phyloP scores from a whole-genome alignment of 2,888 invertebrate species.

The Drosophila meridiana region DNA sequence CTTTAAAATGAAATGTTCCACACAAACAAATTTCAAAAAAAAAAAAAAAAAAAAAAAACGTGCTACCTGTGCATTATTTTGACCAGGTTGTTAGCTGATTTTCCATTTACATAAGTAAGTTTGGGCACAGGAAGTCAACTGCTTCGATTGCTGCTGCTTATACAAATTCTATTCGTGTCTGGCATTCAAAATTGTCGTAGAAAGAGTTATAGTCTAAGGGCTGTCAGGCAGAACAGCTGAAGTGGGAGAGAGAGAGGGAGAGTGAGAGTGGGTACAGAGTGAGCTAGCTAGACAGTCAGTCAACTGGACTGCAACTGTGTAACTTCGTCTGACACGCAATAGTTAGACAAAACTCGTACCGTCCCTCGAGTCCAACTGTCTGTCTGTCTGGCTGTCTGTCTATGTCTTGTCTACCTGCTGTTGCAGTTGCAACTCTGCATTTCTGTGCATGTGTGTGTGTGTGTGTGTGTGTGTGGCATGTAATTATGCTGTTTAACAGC shows the following conservation, averaged over 20 bases:
- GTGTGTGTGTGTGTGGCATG: conserved; percentile 53
- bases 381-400: background rate
- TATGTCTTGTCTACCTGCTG: conserved; percentile 51
- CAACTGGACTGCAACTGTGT: conserved; percentile 52
- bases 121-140: conserved; percentile 60
- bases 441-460: conserved; percentile 6
- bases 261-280: background rate
- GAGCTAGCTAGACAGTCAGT: conserved; percentile 28
- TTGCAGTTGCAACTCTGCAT: conserved; percentile 22
- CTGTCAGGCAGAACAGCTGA: conserved; percentile 47
- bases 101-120: conserved; percentile 41
- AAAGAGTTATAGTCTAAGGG: conserved; percentile 37
- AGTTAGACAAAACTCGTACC: conserved; percentile 56
- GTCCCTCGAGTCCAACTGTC: conserved; percentile 25
- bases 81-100: conserved; percentile 15
- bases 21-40: no score
- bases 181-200: conserved; percentile 63
- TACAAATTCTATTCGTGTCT: conserved; percentile 59
- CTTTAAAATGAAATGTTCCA: background rate
- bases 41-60: conserved; percentile 5
- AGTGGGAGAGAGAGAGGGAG: background rate
- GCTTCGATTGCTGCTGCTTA: conserved; percentile 40
- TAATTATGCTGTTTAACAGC: conserved; percentile 79
- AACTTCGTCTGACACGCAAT: conserved; percentile 72
- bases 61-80: conserved; percentile 26